phyloP scores from a whole-genome alignment of 2,797 vertebrate genomes.

The Tolypeutes matacus region DNA sequence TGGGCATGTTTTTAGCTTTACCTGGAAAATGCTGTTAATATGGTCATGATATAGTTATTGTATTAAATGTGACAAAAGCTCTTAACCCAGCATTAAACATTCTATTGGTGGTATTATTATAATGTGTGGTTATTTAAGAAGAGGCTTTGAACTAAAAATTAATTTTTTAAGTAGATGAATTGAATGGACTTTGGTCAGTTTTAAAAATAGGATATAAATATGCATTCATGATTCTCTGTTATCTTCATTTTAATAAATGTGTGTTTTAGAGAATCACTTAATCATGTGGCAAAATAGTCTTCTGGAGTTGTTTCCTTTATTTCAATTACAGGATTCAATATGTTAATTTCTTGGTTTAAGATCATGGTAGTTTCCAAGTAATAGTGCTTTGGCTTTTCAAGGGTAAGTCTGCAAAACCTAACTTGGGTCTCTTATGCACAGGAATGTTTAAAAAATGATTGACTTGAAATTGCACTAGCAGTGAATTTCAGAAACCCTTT shows the following conservation, averaged over 20 bases:
- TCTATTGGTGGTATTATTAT: slow-evolving; percentile 4
- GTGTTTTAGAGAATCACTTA: slow-evolving; percentile 50
- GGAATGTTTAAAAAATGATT: slow-evolving; percentile 39
- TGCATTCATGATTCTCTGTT: background rate
- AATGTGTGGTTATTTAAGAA: slow-evolving; percentile 43
- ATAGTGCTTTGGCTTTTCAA: slow-evolving; percentile 19
- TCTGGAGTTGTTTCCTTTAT: slow-evolving; percentile 51
- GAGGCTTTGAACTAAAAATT: slow-evolving; percentile 53
- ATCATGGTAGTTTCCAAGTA: slow-evolving; percentile 39
- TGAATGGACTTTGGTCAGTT: slow-evolving; percentile 54
- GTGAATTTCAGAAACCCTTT: background rate
- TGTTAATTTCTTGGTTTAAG: slow-evolving; percentile 52
- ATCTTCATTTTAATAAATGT: slow-evolving; percentile 46
- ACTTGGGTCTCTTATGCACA: background rate
- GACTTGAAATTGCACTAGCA: background rate
- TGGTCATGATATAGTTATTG: slow-evolving; percentile 28
- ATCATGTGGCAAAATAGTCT: background rate
- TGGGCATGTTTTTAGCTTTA: slow-evolving; percentile 48
- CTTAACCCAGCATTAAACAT: slow-evolving; percentile 16
- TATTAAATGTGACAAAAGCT: slow-evolving; percentile 42
- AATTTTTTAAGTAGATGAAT: slow-evolving; percentile 61
- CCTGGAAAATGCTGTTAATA: slow-evolving; percentile 51
- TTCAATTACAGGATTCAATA: background rate
- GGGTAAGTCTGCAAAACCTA: background rate
- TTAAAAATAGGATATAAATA: slow-evolving; percentile 49